Base-by-base conservation (phyloP, 2,888 invertebrate genomes). In the Lithophane leautieri region DNA sequence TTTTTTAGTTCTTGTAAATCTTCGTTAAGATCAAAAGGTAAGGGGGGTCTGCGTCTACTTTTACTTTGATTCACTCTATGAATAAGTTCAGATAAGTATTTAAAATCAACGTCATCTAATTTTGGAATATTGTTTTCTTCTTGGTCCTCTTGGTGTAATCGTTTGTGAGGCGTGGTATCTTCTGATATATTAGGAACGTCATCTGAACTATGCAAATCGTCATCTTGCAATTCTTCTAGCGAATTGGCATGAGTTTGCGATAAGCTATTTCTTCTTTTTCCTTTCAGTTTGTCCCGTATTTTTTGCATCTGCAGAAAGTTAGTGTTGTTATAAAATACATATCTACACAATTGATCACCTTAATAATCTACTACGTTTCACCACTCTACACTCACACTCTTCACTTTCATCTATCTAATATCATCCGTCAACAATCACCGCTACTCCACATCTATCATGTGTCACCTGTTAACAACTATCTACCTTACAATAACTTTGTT, bases 21-120 rank as follows among this genome's bases (percentile, higher is more conserved):
- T 16, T 78, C 25, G 8, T 56, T 67, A 25, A 66, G 60, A 28
- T 76, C 40, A 19, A 73, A 76, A 14, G 78, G 67, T 34, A 76
- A 69, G 25, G 60, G n/a, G 19, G 58, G 54, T 42, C n/a, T 65
- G 42, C 47, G 63, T 56, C 78, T 85, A 12, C 88, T 88, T 56
- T 90, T 89, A 75, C 91, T 93, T n/a, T 89, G 77, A 78, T 94
- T 89, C 19, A 89, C 87, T 89, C 89, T 92, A 72, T 96, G 96
- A 79, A 96, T 96, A 60, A 95, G 90, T 81, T 96, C 92, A 47
- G 95, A 91, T 76, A 96, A 88, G 83, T 96, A 96, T 86, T 94
- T 95, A 73, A 96, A 95, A 82, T 94, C 92, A 11, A 94, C 93
- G 62, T 93, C 92, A 42, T 90, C 85, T 61, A 85, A 75, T 68